Conservation (phyloP, 2,797 vertebrate genomes). For the Argya squamiceps region DNA sequence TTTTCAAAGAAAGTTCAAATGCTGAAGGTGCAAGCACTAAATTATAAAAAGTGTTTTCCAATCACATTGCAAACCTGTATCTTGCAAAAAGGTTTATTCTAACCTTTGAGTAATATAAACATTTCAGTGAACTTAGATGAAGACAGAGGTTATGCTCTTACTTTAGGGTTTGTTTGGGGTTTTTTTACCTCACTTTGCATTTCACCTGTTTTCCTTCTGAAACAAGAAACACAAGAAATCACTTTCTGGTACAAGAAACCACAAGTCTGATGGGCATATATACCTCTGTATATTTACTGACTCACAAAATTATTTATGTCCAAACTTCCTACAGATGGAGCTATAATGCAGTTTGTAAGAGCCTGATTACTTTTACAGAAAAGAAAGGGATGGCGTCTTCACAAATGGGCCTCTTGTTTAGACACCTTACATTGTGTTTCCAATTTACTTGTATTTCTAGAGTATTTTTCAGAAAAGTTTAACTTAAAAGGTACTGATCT, state of each 20-base stretch:
- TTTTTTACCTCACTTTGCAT: not conserved
- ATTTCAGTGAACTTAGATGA: not conserved
- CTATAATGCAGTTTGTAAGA: conserved; percentile 38
- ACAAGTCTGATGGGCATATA: not conserved
- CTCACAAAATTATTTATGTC: not conserved
- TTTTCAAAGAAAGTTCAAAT: not conserved
- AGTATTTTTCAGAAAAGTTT: not conserved
- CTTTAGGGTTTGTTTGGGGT: not conserved
- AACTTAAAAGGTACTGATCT: not conserved
- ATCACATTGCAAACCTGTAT: not conserved
- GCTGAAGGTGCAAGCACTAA: not conserved
- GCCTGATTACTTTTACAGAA: not conserved
- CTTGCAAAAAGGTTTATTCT: not conserved
- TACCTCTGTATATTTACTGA: not conserved
- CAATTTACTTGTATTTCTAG: not conserved
- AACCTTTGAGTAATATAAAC: not conserved
- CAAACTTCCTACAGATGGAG: conserved; percentile 61
- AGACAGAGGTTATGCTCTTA: not conserved
- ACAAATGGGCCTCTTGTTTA: not conserved
- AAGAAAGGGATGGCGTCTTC: not conserved
- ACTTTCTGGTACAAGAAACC: not conserved
- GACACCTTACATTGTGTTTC: not conserved
- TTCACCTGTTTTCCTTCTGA: not conserved
- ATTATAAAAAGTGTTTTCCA: not conserved
- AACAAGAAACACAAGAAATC: not conserved